phyloP scores from a whole-genome alignment of 2,797 vertebrate species.

The Alauda arvensis region DNA sequence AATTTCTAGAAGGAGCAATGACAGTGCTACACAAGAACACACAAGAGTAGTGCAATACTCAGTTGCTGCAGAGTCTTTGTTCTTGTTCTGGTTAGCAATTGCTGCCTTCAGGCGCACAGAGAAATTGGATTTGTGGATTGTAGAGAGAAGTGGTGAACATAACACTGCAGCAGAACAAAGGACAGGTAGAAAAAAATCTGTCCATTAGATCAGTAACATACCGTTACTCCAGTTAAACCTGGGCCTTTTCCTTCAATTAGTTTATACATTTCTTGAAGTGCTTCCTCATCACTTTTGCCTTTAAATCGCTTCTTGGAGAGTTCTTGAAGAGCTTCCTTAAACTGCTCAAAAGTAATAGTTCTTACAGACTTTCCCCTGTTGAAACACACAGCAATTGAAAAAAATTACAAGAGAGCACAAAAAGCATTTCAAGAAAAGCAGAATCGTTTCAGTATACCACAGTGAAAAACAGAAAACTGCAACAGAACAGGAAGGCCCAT shows the following conservation, averaged over 20 bases:
- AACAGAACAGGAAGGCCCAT: background rate
- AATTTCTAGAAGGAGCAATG: background rate
- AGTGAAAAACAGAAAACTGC: background rate
- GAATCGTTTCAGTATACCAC: background rate
- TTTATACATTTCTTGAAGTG: slow-evolving; percentile 85
- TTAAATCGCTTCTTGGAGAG: slow-evolving; percentile 89
- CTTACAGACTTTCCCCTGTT: slow-evolving; percentile 88
- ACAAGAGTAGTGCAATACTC: background rate
- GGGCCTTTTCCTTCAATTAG: slow-evolving; percentile 90
- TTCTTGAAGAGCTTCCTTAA: slow-evolving; percentile 87
- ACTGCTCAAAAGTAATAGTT: slow-evolving; percentile 93
- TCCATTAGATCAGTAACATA: slow-evolving; percentile 41
- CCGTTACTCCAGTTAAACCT: slow-evolving; percentile 87
- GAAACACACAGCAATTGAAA: slow-evolving; percentile 23
- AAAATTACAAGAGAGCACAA: background rate
- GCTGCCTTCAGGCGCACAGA: background rate
- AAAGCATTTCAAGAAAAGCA: background rate
- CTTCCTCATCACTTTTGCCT: slow-evolving; percentile 87
- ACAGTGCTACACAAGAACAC: background rate
- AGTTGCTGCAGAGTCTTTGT: background rate
- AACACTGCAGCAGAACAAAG: background rate
- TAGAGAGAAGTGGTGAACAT: background rate
- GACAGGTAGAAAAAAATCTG: background rate
- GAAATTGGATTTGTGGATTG: background rate
- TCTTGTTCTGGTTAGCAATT: background rate